These are phyloP conservation scores for Macroramphosus scolopax DNA, from an alignment of 2,797 vertebrate genomes.

Conservation along the genomic window DNA sequence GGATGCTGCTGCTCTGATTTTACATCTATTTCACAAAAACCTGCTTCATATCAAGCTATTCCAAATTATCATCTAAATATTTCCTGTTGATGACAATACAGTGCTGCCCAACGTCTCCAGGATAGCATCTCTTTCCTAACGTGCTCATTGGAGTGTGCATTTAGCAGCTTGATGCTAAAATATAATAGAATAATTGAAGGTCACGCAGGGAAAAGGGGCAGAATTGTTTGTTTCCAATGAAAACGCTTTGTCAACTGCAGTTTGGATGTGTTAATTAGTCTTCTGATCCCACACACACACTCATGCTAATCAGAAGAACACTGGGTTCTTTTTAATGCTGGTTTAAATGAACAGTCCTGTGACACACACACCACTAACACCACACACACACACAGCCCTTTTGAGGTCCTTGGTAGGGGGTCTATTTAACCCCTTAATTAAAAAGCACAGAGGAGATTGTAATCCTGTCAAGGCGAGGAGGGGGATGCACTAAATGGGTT, in stretches of 20 bases:
- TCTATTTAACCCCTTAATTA: constrained; percentile 79
- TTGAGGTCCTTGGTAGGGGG: constrained; percentile 62
- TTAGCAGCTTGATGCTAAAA: not conserved
- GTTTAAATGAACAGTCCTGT: constrained; percentile 63
- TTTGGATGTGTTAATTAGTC: constrained; percentile 49
- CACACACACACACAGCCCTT: constrained; percentile 36
- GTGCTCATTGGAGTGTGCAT: not conserved
- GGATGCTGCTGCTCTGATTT: not conserved
- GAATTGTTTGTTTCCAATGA: not conserved
- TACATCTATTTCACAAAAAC: not conserved
- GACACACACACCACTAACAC: constrained; percentile 34
- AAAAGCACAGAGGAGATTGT: constrained; percentile 67
- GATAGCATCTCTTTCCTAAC: too few relatives aligned
- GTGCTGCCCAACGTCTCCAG: too few relatives aligned
- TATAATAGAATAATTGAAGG: too few relatives aligned
- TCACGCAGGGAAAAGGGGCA: not conserved
- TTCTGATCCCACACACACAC: constrained; percentile 42
- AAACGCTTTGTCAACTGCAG: constrained; percentile 21
- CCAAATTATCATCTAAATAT: too few relatives aligned
- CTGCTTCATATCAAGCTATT: too few relatives aligned
- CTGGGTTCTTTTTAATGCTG: constrained; percentile 52
- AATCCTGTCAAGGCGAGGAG: constrained; percentile 74
- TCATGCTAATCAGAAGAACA: constrained; percentile 56
- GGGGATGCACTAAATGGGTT: constrained; percentile 20
- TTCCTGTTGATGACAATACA: too few relatives aligned